These are phyloP conservation scores for Trichomalopsis sarcophagae DNA, from an alignment of 1,140 invertebrate genomes.

Conservation along the genomic window DNA sequence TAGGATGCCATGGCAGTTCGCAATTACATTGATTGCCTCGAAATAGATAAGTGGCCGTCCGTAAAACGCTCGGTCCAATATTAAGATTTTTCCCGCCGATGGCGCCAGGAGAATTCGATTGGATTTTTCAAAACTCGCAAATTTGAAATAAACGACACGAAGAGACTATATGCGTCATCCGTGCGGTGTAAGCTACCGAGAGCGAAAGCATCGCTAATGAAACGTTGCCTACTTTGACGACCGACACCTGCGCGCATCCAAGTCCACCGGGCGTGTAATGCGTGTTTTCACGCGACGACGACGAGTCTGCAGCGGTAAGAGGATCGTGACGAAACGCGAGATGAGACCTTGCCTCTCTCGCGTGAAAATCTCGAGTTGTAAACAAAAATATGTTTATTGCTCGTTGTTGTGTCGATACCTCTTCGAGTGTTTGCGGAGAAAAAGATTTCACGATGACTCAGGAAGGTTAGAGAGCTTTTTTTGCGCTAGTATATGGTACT, in stretches of 20 bases:
- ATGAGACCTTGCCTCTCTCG: conserved; percentile 5
- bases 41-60: neutral
- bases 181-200: neutral
- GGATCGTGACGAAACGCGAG: neutral
- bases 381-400: conserved; percentile 10
- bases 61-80: too few relatives aligned
- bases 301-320: too few relatives aligned
- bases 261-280: neutral
- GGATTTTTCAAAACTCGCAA: too few relatives aligned
- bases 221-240: neutral
- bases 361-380: neutral
- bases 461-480: too few relatives aligned
- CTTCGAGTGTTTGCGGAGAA: neutral
- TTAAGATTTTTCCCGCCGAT: too few relatives aligned
- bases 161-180: too few relatives aligned
- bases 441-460: neutral
- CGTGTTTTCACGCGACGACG: neutral
- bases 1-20: neutral
- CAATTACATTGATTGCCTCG: neutral
- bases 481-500: too few relatives aligned
- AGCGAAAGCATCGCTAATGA: neutral
- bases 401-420: neutral
- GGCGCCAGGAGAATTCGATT: too few relatives aligned
- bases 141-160: too few relatives aligned
- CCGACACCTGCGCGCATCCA: neutral